Conservation (phyloP, 2,888 invertebrate species). For the Melanargia galathea region DNA sequence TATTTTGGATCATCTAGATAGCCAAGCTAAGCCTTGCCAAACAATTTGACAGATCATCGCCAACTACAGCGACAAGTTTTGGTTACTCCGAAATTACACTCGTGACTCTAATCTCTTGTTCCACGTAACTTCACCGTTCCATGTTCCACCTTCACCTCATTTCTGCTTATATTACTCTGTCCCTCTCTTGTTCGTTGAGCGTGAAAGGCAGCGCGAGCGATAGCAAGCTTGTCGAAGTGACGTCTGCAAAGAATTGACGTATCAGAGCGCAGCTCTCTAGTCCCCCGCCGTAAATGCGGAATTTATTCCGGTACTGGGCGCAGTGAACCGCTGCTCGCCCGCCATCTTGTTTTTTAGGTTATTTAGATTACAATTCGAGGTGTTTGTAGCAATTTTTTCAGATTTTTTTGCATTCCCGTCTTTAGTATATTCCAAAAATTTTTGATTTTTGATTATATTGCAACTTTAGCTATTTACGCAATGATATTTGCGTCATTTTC, state of each 20-base stretch:
- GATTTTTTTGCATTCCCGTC: neutral
- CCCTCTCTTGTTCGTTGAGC: conserved; percentile 44
- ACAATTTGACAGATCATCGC: neutral
- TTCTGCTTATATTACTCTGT: conserved; percentile 47
- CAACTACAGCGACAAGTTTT: neutral
- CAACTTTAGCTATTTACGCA: no score
- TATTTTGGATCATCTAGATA: no score
- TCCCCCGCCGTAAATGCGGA: conserved; percentile 50
- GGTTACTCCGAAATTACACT: neutral
- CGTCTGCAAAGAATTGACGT: conserved; percentile 44
- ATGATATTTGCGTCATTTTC: no score
- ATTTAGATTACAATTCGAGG: neutral
- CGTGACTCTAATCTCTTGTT: conserved; percentile 43
- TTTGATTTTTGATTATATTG: no score
- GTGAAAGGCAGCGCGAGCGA: conserved; percentile 40
- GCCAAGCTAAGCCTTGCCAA: no score
- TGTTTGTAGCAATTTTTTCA: neutral
- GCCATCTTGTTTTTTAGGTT: conserved; percentile 56
- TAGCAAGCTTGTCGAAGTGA: conserved; percentile 43
- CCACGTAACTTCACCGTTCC: conserved; percentile 52
- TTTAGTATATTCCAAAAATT: neutral
- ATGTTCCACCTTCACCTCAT: conserved; percentile 68
- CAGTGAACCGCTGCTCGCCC: conserved; percentile 47
- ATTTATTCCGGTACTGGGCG: conserved; percentile 63
- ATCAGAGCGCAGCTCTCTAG: conserved; percentile 48